Evolutionary conservation across 2,888 invertebrate species (phyloP).

Genomic region (Thymelicus sylvestris): DNA sequence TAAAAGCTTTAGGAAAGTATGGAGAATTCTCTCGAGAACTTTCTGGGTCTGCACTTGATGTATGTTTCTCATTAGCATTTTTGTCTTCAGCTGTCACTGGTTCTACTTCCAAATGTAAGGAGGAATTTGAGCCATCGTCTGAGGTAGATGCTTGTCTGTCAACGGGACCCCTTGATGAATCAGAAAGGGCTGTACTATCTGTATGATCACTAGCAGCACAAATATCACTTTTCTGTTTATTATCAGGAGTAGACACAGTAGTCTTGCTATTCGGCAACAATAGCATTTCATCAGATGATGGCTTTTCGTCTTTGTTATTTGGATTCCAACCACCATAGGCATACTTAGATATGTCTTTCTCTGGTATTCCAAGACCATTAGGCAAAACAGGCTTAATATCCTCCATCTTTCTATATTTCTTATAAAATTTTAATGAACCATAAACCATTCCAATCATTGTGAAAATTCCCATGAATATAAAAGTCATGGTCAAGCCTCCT

Average conservation of each 20-base stretch:
- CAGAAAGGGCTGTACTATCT: slow-evolving; percentile 78
- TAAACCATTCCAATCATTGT: slow-evolving; percentile 61
- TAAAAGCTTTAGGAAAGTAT: slow-evolving; percentile 65
- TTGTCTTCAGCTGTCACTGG: slow-evolving; percentile 55
- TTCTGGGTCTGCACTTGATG: slow-evolving; percentile 61
- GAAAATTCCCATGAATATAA: slow-evolving; percentile 66
- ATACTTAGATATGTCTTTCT: slow-evolving; percentile 75
- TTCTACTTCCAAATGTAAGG: slow-evolving; percentile 69
- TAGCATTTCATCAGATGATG: slow-evolving; percentile 76
- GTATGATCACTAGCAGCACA: slow-evolving; percentile 76
- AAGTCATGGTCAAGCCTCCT: slow-evolving; percentile 63
- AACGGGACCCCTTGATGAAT: slow-evolving; percentile 64
- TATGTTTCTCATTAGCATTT: slow-evolving; percentile 56
- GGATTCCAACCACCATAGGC: slow-evolving; percentile 72
- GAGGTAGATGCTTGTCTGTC: slow-evolving; percentile 74
- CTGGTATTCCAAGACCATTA: slow-evolving; percentile 83
- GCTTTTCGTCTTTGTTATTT: slow-evolving; percentile 73
- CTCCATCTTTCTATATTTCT: slow-evolving; percentile 86
- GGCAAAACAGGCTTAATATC: slow-evolving; percentile 88
- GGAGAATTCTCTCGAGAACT: slow-evolving; percentile 64
- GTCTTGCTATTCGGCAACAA: slow-evolving; percentile 71
- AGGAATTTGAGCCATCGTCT: slow-evolving; percentile 74
- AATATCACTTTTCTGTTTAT: slow-evolving; percentile 67
- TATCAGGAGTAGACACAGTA: slow-evolving; percentile 61
- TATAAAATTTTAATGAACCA: slow-evolving; percentile 81